Base-by-base conservation (phyloP, 2,797 vertebrate species). In the Phrynocephalus forsythii region DNA sequence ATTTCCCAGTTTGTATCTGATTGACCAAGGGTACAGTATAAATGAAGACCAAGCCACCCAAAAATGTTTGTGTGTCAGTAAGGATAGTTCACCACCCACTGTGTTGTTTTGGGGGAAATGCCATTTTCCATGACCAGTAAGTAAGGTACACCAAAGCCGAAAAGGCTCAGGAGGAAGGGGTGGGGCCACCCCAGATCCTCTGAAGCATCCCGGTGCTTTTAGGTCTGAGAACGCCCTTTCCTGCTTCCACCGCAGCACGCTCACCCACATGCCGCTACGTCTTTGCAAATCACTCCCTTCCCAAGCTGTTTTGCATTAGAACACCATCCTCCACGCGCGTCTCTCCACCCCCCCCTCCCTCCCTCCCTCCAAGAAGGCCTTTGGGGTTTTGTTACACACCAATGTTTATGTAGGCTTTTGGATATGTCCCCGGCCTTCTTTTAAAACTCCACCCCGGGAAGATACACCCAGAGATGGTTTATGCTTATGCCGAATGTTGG, bases 401-500 rank as follows among this genome's bases (percentile, higher is more conserved):
- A 0, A 10, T 44, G 81, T 71, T 44, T 78, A n/a, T 72, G 48
- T 56, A 52, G n/a, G 48, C n/a, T 67, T 20, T 11, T 52, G 22
- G 50, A 76, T 48, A 22, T 76, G 50, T 20, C 11, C 50, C 20
- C 8, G 33, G 5, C 15, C 50, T 18, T 67, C 28, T 78, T 63
- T 82, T 30, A 52, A 66, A 30, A 73, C 50, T 26, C 66, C 52
- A 60, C 66, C 81, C 38, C 50, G 10, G 4, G 20, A 79, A 63
- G 67, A 83, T 26, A 69, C 50, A 60, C 50, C 30, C 66, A n/a
- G 26, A 60, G 10, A 94, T 92, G 93, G 90, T 91, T 94, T 94
- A 89, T 90, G 93, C 90, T 91, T 93, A 76, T 83, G 77, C 87
- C 83, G 87, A 86, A 89, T 90, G 84, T 92, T 91, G 0, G 1